Evolutionary conservation across 2,888 invertebrate genomes (phyloP), one percentile per base, ranked within the genome.

Genomic region (Nipponacmea schrenckii): DNA sequence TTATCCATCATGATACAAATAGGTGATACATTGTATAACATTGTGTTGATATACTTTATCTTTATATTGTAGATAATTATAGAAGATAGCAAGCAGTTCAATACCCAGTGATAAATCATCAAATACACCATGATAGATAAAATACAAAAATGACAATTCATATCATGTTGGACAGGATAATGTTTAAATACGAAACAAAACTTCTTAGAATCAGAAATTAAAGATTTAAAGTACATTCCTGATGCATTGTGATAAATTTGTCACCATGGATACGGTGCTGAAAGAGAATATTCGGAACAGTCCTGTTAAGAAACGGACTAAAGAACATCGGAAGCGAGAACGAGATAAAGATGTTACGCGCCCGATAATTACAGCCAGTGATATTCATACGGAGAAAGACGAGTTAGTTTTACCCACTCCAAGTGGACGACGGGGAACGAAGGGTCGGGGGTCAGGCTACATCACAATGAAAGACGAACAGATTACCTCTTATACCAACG

Each of bases 401-500:
- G 56, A 56, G 24, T 20, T 56, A 24, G 56, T 56, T 20, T 56
- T 56, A 56, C 14, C 24, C 20, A 24, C 56, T 14, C 56, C 56
- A 10, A 24, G 20, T 56, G 56, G 56, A 24, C 20, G 56, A 4
- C 8, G 24, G 20, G 56, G 56, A 10, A 56, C 56, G 24, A 56
- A 64, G 39, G 78, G 77, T 62, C 72, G 79, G 64, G 77, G 77
- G 1, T 75, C 77, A 0, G 79, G 79, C 20, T 74, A 76, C 20
- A 67, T 77, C 31, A 77, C 77, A 1, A 79, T 77, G 77, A 79
- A 79, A 67, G 79, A 77, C 31, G 79, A 79, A 27, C 76, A 79
- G 68, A 77, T 79, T 17, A 79, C 76, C 8, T 75, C 76, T 0
- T 79, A 77, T 65, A 79, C 79, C 45, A 77, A 76, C 27, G 79